Evolutionary conservation across 2,113 vertebrate genomes (phyloP).

Genomic region (Nipponia nippon): DNA sequence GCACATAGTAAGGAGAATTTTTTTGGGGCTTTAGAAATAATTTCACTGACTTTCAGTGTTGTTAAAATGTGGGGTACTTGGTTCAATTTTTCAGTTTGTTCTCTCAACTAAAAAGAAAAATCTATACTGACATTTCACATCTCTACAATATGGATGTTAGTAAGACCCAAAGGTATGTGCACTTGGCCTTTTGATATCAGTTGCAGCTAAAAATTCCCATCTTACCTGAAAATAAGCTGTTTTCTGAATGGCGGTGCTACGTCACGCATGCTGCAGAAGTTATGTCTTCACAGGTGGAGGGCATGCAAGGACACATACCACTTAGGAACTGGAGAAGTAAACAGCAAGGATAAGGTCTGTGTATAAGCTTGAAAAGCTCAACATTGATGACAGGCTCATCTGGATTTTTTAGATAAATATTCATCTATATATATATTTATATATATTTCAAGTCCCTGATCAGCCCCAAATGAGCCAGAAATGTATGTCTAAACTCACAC

Average conservation of each 20-base stretch:
- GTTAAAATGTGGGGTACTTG: background rate
- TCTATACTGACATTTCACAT: background rate
- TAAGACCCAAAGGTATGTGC: background rate
- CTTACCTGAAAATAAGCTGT: background rate
- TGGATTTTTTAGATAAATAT: background rate
- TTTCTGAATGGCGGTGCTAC: background rate
- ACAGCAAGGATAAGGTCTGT: background rate
- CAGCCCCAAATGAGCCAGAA: background rate
- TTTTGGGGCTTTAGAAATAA: background rate
- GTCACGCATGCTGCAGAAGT: background rate
- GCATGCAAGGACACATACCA: background rate
- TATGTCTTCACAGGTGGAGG: background rate
- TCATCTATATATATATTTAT: background rate
- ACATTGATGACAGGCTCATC: background rate
- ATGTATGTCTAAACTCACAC: background rate
- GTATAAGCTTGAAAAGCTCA: background rate
- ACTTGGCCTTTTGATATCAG: background rate
- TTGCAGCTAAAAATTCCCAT: background rate
- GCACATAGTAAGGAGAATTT: background rate
- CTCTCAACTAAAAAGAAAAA: background rate
- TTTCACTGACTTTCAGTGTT: background rate
- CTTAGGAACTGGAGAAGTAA: background rate
- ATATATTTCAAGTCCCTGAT: background rate
- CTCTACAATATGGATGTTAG: background rate
- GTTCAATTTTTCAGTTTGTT: background rate